Base-by-base conservation (phyloP, 2,888 invertebrate species). In the Holacanthella duospinosa region DNA sequence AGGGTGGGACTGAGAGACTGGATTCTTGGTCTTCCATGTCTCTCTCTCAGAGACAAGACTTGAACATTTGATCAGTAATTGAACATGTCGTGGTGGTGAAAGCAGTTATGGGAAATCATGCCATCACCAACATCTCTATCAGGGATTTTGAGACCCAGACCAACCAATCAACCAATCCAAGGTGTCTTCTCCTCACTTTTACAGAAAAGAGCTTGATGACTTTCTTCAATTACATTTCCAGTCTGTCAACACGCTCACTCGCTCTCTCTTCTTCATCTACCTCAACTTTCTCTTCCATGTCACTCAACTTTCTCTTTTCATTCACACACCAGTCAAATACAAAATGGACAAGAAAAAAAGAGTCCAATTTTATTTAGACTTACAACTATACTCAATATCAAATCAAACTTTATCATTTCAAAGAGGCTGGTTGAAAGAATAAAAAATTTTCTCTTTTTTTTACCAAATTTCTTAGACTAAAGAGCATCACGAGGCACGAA, bases 1-100 rank as follows among this genome's bases (percentile, higher is more conserved):
- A 36, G 36, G 36, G 36, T 36, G 36, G 36, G 36, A 36, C 36
- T n/a, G n/a, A n/a, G n/a, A n/a, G n/a, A n/a, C n/a, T n/a, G n/a
- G n/a, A n/a, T n/a, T n/a, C n/a, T n/a, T n/a, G n/a, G n/a, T n/a
- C n/a, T n/a, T n/a, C n/a, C n/a, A n/a, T n/a, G 36, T 6, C 36
- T 36, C 9, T 36, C 36, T 36, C 36, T 60, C 36, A 48, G 53
- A 53, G 53, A 53, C 36, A 54, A 60, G 53, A 60, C 36, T 36
- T 43, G 58, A 60, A 60, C 65, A 58, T 65, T 65, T 65, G 63
- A 60, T 63, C 65, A 60, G 65, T 65, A 65, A 65, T 65, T 65
- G 65, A 60, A 65, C 64, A 64, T 65, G 60, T 60, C 60, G 60
- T 56, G 58, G 61, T 36, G 36, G 36, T 36, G 36, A 16, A 63